Percentiles rank a stretch among this genome's conserved stretches.
phyloP scores from a whole-genome alignment of 1,140 invertebrate species.

The Saccostrea cuccullata region DNA sequence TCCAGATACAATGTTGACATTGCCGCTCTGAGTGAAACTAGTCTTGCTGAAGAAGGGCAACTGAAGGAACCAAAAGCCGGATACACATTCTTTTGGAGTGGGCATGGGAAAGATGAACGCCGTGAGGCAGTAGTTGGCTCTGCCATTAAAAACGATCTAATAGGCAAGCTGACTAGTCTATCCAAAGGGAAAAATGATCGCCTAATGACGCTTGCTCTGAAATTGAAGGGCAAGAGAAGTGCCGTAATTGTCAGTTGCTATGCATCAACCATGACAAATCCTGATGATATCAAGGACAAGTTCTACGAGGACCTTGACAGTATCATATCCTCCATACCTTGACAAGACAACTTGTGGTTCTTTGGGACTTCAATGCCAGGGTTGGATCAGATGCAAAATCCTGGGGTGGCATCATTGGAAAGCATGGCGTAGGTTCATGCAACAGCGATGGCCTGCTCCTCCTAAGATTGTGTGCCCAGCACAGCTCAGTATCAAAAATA shows the following conservation, averaged over 20 bases:
- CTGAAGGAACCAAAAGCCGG: no score
- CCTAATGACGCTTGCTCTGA: conserved; percentile 34
- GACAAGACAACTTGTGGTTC: conserved; percentile 20
- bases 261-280: conserved; percentile 41
- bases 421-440: conserved; percentile 51
- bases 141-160: no score
- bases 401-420: neutral
- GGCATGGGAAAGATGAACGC: no score
- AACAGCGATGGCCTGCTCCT: conserved; percentile 57
- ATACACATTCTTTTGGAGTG: no score
- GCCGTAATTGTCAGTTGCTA: conserved; percentile 40
- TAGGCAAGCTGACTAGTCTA: no score
- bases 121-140: no score
- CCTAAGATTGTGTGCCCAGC: conserved; percentile 6
- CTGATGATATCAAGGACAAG: conserved; percentile 44
- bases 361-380: conserved; percentile 18
- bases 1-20: no score
- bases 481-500: conserved; percentile 7
- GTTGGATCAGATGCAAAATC: neutral
- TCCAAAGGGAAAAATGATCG: neutral
- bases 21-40: no score
- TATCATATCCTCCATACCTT: conserved; percentile 28
- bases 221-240: conserved; percentile 45
- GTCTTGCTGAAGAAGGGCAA: no score
- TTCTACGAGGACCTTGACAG: conserved; percentile 39